These are phyloP conservation scores for Capitella teleta DNA, from an alignment of 1,140 invertebrate species.

Conservation along the genomic window DNA sequence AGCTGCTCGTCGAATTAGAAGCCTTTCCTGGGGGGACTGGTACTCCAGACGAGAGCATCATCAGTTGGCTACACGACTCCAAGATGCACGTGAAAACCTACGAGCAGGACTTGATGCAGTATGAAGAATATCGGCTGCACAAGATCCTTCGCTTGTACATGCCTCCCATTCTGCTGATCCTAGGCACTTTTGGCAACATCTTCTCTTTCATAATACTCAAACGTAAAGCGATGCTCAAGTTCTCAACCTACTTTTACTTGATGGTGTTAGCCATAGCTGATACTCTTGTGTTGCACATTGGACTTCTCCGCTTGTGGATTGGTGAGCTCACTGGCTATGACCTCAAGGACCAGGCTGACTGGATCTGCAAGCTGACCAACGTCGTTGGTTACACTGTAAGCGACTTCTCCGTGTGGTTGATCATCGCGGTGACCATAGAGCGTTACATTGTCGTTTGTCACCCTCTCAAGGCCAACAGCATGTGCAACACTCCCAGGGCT, in stretches of 20 bases:
- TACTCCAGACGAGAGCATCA: too few species aligned
- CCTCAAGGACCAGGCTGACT: conserved; percentile 16
- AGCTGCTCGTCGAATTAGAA: too few species aligned
- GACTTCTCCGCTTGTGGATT: conserved; percentile 29
- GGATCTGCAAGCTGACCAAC: conserved; percentile 19
- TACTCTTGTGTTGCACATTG: conserved; percentile 26
- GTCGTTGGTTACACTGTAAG: conserved; percentile 12
- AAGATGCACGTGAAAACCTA: conserved; percentile 8
- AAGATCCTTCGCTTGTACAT: conserved; percentile 22
- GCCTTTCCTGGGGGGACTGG: too few species aligned
- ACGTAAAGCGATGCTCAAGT: conserved; percentile 18
- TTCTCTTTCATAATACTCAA: conserved; percentile 26
- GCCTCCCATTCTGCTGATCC: conserved; percentile 25
- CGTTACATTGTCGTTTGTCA: conserved; percentile 89
- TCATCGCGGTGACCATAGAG: conserved; percentile 87
- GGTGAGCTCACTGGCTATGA: conserved; percentile 17
- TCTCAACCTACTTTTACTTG: conserved; percentile 31
- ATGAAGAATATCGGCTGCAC: conserved; percentile 11
- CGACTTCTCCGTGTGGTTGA: conserved; percentile 32
- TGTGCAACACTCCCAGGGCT: neutral
- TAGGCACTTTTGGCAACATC: conserved; percentile 34
- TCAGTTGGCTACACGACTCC: too few species aligned
- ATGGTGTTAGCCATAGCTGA: conserved; percentile 29
- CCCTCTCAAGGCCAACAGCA: conserved; percentile 55
- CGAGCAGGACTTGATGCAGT: conserved; percentile 8